Evolutionary conservation across 2,888 invertebrate genomes (phyloP).

Genomic region (Nemurella pictetii): DNA sequence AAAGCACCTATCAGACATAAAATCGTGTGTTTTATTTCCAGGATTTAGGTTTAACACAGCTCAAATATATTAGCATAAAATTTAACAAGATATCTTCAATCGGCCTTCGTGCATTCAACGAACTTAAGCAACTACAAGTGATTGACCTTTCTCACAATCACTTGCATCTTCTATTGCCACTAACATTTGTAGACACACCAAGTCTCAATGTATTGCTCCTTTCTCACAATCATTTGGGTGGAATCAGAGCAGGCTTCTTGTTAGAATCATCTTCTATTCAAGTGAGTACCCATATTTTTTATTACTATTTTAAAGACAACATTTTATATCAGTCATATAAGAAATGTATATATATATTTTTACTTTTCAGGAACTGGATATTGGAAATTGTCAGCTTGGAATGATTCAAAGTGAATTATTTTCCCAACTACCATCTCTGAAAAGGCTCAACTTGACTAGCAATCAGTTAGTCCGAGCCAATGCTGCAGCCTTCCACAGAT

Average conservation of each 20-base stretch:
- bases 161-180: constrained; percentile 51
- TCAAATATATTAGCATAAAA: constrained; percentile 53
- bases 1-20: too few relatives aligned
- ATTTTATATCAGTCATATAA: not conserved
- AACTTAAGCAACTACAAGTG: constrained; percentile 52
- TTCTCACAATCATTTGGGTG: constrained; percentile 49
- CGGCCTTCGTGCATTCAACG: constrained; percentile 53
- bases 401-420: constrained; percentile 58
- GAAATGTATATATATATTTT: too few relatives aligned
- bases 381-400: constrained; percentile 63
- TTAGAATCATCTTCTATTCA: constrained; percentile 46
- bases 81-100: constrained; percentile 54
- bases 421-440: constrained; percentile 58
- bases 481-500: constrained; percentile 54
- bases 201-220: constrained; percentile 49
- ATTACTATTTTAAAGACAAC: not conserved
- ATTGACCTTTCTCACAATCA: constrained; percentile 56
- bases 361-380: constrained; percentile 58
- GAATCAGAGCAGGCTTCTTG: constrained; percentile 45
- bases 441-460: constrained; percentile 61
- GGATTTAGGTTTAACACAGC: constrained; percentile 48
- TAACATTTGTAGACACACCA: constrained; percentile 51
- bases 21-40: constrained; percentile 42
- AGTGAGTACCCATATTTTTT: constrained; percentile 44
- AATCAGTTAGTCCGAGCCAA: constrained; percentile 62